Evolutionary conservation across 1,140 invertebrate species (phyloP).

Genomic region (Brachionus koreanus): DNA sequence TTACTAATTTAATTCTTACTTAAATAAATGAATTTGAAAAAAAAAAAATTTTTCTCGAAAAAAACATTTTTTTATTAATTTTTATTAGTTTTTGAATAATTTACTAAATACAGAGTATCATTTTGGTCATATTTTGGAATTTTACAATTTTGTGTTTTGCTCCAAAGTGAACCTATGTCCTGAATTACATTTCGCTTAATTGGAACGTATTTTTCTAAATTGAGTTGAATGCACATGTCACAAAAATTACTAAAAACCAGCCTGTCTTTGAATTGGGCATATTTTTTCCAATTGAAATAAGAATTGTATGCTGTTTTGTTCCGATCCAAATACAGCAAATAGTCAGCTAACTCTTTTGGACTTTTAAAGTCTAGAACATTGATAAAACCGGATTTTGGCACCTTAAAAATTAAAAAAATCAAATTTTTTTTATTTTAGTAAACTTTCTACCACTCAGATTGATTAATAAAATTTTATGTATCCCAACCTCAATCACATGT

Average conservation of each 20-base stretch:
- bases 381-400: slow-evolving; percentile 30
- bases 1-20: not conserved
- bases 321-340: slow-evolving; percentile 45
- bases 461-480: too few relatives aligned
- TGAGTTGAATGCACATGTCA: slow-evolving; percentile 26
- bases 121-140: not conserved
- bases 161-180: not conserved
- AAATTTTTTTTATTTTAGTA: too few relatives aligned
- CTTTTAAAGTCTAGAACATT: slow-evolving; percentile 45
- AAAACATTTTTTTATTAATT: too few relatives aligned
- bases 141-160: not conserved
- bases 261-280: not conserved
- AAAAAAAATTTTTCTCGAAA: too few relatives aligned
- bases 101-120: not conserved
- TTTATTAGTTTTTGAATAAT: too few relatives aligned
- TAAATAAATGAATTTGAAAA: too few relatives aligned
- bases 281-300: slow-evolving; percentile 29
- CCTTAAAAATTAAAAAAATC: not conserved
- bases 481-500: too few relatives aligned
- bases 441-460: too few relatives aligned
- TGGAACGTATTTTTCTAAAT: not conserved
- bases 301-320: slow-evolving; percentile 8
- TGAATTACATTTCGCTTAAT: not conserved
- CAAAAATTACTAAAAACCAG: slow-evolving; percentile 12
- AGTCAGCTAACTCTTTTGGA: slow-evolving; percentile 45